Conservation (phyloP, 2,113 vertebrate species). For the Grantiella picta region DNA sequence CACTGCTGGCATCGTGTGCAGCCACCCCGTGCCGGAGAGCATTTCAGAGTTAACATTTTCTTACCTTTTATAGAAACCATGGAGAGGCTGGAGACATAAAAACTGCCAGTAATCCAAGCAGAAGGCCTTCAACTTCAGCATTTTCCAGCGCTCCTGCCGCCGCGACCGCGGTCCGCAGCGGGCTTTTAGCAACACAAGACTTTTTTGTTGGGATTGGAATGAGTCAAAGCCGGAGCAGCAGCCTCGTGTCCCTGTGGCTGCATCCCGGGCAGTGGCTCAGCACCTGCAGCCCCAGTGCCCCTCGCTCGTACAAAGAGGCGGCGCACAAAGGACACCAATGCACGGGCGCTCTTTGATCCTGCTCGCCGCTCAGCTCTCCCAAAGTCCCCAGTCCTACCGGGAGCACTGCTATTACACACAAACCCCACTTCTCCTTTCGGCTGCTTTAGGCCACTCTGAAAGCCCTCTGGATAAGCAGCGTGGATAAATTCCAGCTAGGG, state of each 20-base stretch:
- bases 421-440: background rate
- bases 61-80: slow-evolving; percentile 93
- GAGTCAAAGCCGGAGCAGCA: background rate
- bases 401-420: background rate
- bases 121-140: slow-evolving; percentile 95
- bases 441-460: background rate
- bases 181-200: background rate
- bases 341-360: background rate
- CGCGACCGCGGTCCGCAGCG: background rate
- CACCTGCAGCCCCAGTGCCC: slow-evolving; percentile 61
- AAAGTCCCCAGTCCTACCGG: background rate
- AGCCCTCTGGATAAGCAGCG: background rate
- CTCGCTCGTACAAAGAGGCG: slow-evolving; percentile 61
- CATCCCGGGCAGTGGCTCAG: background rate
- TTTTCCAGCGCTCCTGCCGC: slow-evolving; percentile 61
- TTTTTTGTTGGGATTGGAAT: background rate
- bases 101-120: slow-evolving; percentile 99
- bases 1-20: background rate
- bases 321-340: slow-evolving; percentile 64
- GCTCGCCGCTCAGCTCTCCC: background rate
- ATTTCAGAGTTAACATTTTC: slow-evolving; percentile 29
- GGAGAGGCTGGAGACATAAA: slow-evolving; percentile 91
- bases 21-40: background rate
- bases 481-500: background rate
- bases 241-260: background rate